Conservation (phyloP, 1,140 invertebrate species). For the Fopius arisanus region DNA sequence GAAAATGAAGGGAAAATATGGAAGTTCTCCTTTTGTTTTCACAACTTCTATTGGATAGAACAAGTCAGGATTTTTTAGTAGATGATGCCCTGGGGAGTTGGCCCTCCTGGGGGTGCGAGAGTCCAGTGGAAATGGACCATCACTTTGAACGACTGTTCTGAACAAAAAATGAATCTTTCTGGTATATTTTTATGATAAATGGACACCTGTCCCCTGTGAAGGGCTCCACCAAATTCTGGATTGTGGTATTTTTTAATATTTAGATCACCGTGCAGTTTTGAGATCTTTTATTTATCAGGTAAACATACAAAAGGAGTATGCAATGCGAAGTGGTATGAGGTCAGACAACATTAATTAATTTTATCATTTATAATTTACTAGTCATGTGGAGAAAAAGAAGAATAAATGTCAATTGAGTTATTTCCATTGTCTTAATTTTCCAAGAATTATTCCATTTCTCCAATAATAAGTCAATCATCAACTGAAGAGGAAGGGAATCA, state of each 20-base stretch:
- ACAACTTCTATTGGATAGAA: background rate
- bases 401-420: background rate
- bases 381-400: background rate
- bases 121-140: background rate
- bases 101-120: background rate
- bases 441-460: background rate
- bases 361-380: slow-evolving; percentile 31
- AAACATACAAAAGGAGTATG: slow-evolving; percentile 57
- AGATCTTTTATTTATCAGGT: slow-evolving; percentile 58
- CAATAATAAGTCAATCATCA: background rate
- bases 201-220: no score
- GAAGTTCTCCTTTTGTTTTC: background rate
- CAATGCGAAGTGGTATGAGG: slow-evolving; percentile 49
- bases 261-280: slow-evolving; percentile 42
- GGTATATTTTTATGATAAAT: background rate
- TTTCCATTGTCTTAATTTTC: background rate
- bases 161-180: background rate
- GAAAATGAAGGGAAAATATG: background rate
- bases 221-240: background rate
- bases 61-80: background rate
- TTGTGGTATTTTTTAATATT: background rate
- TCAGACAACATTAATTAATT: slow-evolving; percentile 49
- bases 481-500: background rate
- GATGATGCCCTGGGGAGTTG: background rate
- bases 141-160: background rate